Evolutionary conservation across 92 coral and sea anemone species (phyloP).

Genomic region (Porites divaricata): DNA sequence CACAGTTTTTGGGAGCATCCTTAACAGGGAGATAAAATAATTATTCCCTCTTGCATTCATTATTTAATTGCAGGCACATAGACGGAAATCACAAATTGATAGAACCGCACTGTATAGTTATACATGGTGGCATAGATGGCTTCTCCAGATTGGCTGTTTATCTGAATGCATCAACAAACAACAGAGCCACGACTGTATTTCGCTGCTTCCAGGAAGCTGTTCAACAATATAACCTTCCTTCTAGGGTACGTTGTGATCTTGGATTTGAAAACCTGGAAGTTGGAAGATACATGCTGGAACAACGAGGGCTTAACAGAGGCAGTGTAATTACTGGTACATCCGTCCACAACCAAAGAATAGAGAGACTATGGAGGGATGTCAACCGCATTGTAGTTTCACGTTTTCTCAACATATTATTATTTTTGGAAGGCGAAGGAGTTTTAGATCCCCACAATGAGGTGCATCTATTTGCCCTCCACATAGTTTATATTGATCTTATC

Average conservation of each 20-base stretch:
- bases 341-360: slow-evolving; percentile 64
- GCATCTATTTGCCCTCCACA: slow-evolving; percentile 53
- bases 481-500: slow-evolving; percentile 50
- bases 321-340: slow-evolving; percentile 74
- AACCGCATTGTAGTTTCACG: slow-evolving; percentile 54
- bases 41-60: neutral
- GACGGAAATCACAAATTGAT: slow-evolving; percentile 72
- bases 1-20: too few species aligned
- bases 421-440: slow-evolving; percentile 41
- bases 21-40: too few species aligned
- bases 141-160: slow-evolving; percentile 58
- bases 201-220: slow-evolving; percentile 55
- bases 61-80: slow-evolving; percentile 52
- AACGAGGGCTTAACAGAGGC: slow-evolving; percentile 68
- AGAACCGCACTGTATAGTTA: slow-evolving; percentile 67
- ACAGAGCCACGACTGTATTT: slow-evolving; percentile 60
- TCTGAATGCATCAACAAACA: slow-evolving; percentile 60
- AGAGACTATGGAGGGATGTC: slow-evolving; percentile 72
- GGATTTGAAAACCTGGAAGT: slow-evolving; percentile 68
- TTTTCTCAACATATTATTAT: slow-evolving; percentile 62
- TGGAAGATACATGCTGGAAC: slow-evolving; percentile 59
- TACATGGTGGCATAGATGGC: slow-evolving; percentile 81
- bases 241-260: slow-evolving; percentile 63
- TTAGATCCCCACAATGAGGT: slow-evolving; percentile 45
- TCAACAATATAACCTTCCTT: slow-evolving; percentile 58